Percentiles rank a stretch among this genome's conserved stretches.
These are phyloP conservation scores for Chloebia gouldiae DNA, from an alignment of 2,113 vertebrate genomes.

Conservation along the genomic window DNA sequence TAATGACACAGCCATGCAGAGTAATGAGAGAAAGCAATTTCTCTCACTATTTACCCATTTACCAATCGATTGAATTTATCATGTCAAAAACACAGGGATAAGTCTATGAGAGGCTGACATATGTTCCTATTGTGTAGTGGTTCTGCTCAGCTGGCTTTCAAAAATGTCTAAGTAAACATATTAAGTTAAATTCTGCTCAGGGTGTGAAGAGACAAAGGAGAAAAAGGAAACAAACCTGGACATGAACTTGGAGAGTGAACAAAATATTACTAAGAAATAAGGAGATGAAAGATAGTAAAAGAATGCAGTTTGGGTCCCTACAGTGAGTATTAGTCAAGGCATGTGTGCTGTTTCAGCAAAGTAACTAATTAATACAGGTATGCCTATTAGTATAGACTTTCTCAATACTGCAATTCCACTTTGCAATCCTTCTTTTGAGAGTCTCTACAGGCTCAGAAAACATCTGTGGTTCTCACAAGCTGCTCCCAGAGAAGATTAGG, in stretches of 20 bases:
- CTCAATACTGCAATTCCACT: neutral
- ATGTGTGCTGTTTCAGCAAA: neutral
- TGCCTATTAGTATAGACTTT: neutral
- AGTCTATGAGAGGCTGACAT: neutral
- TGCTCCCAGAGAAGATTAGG: neutral
- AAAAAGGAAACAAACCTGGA: neutral
- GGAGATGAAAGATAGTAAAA: neutral
- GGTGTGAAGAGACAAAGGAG: neutral
- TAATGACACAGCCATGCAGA: constrained; percentile 60
- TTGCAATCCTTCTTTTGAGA: neutral
- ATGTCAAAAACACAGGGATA: constrained; percentile 22
- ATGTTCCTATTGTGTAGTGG: neutral
- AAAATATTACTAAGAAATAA: neutral
- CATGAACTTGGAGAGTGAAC: neutral
- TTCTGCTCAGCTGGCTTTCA: neutral
- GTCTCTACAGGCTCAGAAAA: neutral
- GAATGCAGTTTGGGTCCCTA: neutral
- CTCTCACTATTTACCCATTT: constrained; percentile 66
- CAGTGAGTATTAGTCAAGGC: neutral
- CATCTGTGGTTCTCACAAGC: neutral
- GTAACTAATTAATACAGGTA: neutral
- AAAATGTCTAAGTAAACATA: neutral
- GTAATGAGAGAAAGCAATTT: constrained; percentile 70
- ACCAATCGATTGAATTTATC: constrained; percentile 56
- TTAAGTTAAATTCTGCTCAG: neutral